Evolutionary conservation across 2,113 vertebrate species (phyloP).

Genomic region (Phoxinus phoxinus): DNA sequence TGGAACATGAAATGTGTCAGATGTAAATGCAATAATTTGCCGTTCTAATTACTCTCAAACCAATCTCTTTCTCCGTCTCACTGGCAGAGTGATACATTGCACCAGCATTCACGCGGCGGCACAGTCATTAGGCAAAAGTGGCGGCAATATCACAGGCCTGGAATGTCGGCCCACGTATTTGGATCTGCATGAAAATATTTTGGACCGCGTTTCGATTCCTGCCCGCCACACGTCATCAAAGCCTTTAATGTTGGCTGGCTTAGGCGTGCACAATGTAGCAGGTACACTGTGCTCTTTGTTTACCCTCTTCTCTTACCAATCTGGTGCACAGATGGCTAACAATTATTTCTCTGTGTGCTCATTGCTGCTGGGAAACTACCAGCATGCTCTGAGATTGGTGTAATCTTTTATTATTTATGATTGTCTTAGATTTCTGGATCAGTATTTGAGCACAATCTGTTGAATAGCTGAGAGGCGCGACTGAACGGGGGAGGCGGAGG

Average conservation of each 20-base stretch:
- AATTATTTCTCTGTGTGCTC: slow-evolving; percentile 78
- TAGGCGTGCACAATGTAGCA: slow-evolving; percentile 63
- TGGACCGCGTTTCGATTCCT: slow-evolving; percentile 62
- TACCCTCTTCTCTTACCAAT: slow-evolving; percentile 76
- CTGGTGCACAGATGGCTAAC: slow-evolving; percentile 80
- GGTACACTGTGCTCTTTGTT: slow-evolving; percentile 77
- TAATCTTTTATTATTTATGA: slow-evolving; percentile 84
- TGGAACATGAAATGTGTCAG: slow-evolving; percentile 60
- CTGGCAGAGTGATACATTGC: slow-evolving; percentile 54
- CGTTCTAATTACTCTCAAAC: slow-evolving; percentile 65
- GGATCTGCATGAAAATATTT: slow-evolving; percentile 69
- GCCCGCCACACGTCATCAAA: slow-evolving; percentile 68
- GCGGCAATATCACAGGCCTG: slow-evolving; percentile 69
- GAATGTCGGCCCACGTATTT: slow-evolving; percentile 69
- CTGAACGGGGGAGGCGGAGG: slow-evolving; percentile 58
- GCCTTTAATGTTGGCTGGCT: slow-evolving; percentile 59
- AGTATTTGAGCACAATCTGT: slow-evolving; percentile 79
- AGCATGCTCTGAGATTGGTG: slow-evolving; percentile 77
- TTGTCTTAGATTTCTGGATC: slow-evolving; percentile 79
- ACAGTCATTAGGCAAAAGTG: slow-evolving; percentile 66
- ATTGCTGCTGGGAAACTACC: slow-evolving; percentile 72
- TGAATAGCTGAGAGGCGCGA: slow-evolving; percentile 71
- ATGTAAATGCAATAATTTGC: slow-evolving; percentile 72
- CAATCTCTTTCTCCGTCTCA: slow-evolving; percentile 59
- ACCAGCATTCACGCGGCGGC: slow-evolving; percentile 60